A percentile compares a stretch with the other conserved stretches of the same genome.
Conservation (phyloP, 2,888 invertebrate genomes). For the Clunio marinus region DNA sequence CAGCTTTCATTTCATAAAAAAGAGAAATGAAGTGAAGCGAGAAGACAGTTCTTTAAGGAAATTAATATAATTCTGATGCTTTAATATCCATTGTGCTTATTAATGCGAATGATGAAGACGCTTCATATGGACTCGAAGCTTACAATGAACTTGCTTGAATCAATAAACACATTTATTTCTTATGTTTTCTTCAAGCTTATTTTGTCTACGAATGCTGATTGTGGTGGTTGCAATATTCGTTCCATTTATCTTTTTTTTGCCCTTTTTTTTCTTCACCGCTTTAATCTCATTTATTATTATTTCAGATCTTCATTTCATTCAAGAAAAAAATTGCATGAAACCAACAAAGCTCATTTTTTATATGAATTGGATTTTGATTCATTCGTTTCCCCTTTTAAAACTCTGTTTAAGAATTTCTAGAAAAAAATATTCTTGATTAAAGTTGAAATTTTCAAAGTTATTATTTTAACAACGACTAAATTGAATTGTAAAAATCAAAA, state of each 20-base stretch:
- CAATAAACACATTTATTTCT: not conserved
- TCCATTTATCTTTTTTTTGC: not conserved
- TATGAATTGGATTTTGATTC: not conserved
- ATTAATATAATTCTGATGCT: slow-evolving; percentile 14
- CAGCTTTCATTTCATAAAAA: no score
- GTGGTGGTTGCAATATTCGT: no score
- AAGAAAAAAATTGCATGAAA: not conserved
- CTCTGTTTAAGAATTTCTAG: not conserved
- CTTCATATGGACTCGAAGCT: no score
- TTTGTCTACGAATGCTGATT: no score
- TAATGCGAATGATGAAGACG: slow-evolving; percentile 20
- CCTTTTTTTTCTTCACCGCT: not conserved
- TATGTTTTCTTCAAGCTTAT: not conserved
- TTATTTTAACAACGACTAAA: no score
- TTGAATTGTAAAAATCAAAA: no score
- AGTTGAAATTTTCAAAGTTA: no score
- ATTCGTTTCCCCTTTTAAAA: not conserved
- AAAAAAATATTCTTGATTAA: not conserved
- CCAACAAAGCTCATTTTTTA: not conserved
- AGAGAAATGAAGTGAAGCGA: not conserved
- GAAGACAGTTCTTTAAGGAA: not conserved
- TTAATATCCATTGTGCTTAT: slow-evolving; percentile 28
- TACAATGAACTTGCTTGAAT: no score
- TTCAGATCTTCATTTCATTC: slow-evolving; percentile 1
- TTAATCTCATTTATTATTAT: not conserved